Conservation (phyloP, 2,888 invertebrate genomes). For the Diachrysia chrysitis region DNA sequence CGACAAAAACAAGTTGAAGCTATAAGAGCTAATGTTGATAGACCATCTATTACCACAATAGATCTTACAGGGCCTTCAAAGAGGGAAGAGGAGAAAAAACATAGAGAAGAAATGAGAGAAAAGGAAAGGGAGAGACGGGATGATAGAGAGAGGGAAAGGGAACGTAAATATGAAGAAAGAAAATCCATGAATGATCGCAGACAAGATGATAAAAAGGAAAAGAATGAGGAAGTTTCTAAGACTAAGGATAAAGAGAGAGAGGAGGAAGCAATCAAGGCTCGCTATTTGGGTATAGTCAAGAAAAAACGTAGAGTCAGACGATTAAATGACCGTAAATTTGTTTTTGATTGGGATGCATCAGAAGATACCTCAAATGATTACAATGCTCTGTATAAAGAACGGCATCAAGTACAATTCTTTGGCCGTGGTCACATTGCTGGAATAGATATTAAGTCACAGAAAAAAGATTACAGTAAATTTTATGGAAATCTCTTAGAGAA, state of each 20-base stretch:
- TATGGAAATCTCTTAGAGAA: slow-evolving; percentile 98
- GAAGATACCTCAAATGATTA: slow-evolving; percentile 99
- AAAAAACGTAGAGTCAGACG: slow-evolving; percentile 97
- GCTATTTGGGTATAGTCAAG: slow-evolving; percentile 97
- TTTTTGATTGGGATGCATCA: slow-evolving; percentile 99
- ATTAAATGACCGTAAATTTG: slow-evolving; percentile 99
- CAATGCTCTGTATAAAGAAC: slow-evolving; percentile 98
- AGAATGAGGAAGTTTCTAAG: slow-evolving; percentile 87
- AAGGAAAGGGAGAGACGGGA: slow-evolving; percentile 90
- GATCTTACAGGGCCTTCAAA: slow-evolving; percentile 87
- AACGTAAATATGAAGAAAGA: slow-evolving; percentile 86
- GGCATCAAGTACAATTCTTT: slow-evolving; percentile 99
- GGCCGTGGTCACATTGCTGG: slow-evolving; percentile 99
- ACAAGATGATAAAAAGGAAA: slow-evolving; percentile 80
- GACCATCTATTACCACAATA: slow-evolving; percentile 80
- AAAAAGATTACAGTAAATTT: slow-evolving; percentile 98
- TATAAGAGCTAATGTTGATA: slow-evolving; percentile 91
- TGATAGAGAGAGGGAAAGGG: slow-evolving; percentile 87
- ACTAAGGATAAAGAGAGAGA: slow-evolving; percentile 97
- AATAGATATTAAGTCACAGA: slow-evolving; percentile 98
- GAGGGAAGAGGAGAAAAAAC: slow-evolving; percentile 81
- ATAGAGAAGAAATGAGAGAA: slow-evolving; percentile 76
- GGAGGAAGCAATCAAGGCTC: slow-evolving; percentile 97
- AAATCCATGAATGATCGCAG: slow-evolving; percentile 86
- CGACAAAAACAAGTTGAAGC: slow-evolving; percentile 97